Evolutionary conservation across 2,113 vertebrate genomes (phyloP).

Genomic region (Oceanites oceanicus): DNA sequence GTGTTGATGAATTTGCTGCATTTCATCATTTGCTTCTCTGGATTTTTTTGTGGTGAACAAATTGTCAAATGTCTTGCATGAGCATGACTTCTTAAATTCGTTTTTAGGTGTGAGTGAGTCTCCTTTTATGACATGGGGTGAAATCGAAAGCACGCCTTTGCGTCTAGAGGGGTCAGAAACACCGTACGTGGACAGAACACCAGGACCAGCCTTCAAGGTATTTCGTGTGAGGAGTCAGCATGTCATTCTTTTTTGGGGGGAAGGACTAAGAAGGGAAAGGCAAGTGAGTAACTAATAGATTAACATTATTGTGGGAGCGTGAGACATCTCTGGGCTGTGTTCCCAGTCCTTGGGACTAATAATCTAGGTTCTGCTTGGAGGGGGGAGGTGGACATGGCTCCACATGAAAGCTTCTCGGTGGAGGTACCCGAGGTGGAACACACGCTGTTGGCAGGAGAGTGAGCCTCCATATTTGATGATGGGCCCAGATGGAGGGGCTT

Average conservation of each 20-base stretch:
- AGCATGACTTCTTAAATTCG: background rate
- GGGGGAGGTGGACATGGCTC: background rate
- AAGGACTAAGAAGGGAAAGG: background rate
- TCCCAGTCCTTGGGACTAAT: background rate
- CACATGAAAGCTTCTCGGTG: background rate
- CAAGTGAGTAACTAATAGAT: background rate
- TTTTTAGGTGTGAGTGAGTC: slow-evolving; percentile 87
- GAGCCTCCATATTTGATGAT: background rate
- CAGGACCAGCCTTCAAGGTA: slow-evolving; percentile 97
- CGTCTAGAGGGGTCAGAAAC: slow-evolving; percentile 90
- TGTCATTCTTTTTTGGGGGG: background rate
- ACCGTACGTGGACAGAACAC: slow-evolving; percentile 88
- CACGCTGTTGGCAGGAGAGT: background rate
- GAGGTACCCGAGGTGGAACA: background rate
- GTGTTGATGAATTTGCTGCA: background rate
- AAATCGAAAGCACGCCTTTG: slow-evolving; percentile 94
- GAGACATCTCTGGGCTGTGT: background rate
- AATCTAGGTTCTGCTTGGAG: background rate
- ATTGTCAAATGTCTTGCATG: background rate
- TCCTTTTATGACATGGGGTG: slow-evolving; percentile 97
- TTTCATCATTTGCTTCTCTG: background rate
- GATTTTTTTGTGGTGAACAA: background rate
- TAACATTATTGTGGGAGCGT: background rate
- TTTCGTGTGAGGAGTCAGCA: background rate
- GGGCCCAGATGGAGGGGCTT: background rate